phyloP scores from a whole-genome alignment of 2,888 invertebrate genomes.

The Syritta pipiens region DNA sequence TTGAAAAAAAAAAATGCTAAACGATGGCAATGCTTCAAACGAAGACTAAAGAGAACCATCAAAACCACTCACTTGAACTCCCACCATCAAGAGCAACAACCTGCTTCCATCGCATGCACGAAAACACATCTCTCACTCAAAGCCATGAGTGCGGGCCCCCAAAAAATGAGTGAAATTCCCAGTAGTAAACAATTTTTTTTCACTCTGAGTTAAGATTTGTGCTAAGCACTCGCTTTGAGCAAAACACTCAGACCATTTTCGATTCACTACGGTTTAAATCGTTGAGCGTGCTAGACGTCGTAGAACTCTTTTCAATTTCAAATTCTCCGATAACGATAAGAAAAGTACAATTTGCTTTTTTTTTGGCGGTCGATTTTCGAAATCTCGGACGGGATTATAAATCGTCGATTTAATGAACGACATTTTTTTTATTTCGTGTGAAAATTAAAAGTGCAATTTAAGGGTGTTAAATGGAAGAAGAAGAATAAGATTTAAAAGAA shows the following conservation, averaged over 20 bases:
- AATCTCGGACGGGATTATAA: slow-evolving; percentile 39
- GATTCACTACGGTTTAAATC: slow-evolving; percentile 44
- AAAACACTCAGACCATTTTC: neutral
- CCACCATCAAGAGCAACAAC: neutral
- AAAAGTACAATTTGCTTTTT: slow-evolving; percentile 3
- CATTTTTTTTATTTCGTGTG: slow-evolving; percentile 16
- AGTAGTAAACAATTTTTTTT: slow-evolving; percentile 26
- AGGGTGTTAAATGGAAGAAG: neutral
- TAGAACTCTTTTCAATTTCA: neutral
- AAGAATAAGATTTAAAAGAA: neutral
- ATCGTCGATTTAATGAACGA: slow-evolving; percentile 20
- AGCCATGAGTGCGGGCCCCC: neutral
- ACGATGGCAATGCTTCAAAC: too few relatives aligned
- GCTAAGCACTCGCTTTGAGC: slow-evolving; percentile 24
- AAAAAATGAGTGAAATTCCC: slow-evolving; percentile 20
- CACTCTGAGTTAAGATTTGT: slow-evolving; percentile 31
- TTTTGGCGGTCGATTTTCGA: slow-evolving; percentile 60
- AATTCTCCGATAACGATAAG: slow-evolving; percentile 39
- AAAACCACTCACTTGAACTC: neutral
- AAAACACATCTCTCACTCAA: slow-evolving; percentile 6
- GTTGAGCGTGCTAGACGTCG: slow-evolving; percentile 44
- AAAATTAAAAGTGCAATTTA: slow-evolving; percentile 6
- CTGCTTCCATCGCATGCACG: neutral
- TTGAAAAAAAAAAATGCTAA: too few relatives aligned
- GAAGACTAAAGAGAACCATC: neutral